These are phyloP conservation scores for Drosophila orena DNA, from an alignment of 1,140 invertebrate species.

Conservation along the genomic window DNA sequence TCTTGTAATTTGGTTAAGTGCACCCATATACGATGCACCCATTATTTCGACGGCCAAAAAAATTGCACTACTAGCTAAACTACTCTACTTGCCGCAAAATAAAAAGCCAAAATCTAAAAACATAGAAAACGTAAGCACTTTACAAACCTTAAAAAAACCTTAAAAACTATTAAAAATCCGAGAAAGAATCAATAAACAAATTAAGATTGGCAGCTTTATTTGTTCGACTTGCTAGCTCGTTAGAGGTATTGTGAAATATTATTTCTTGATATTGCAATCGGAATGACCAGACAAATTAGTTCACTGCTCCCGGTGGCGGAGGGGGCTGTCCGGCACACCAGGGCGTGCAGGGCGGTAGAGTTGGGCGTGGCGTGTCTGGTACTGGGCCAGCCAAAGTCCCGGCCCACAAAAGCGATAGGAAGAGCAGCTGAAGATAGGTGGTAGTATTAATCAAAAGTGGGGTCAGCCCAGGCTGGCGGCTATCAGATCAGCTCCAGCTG, in stretches of 20 bases:
- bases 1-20: neutral
- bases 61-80: neutral
- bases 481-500: neutral
- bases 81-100: no score
- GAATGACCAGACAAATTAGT: slow-evolving; percentile 17
- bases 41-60: neutral
- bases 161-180: no score
- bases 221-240: no score
- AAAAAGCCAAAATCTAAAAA: no score
- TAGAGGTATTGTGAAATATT: neutral
- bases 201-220: no score
- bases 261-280: neutral
- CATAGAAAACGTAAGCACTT: no score
- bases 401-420: slow-evolving; percentile 44
- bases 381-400: neutral
- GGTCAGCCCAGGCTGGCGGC: slow-evolving; percentile 1
- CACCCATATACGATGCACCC: neutral
- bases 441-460: neutral
- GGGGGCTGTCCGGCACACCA: slow-evolving; percentile 58
- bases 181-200: neutral
- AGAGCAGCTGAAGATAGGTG: slow-evolving; percentile 19
- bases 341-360: slow-evolving; percentile 34
- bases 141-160: no score
- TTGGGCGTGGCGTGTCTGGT: neutral
- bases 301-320: slow-evolving; percentile 48